Conservation (phyloP, 2,888 invertebrate genomes). For the Baronia brevicornis region DNA sequence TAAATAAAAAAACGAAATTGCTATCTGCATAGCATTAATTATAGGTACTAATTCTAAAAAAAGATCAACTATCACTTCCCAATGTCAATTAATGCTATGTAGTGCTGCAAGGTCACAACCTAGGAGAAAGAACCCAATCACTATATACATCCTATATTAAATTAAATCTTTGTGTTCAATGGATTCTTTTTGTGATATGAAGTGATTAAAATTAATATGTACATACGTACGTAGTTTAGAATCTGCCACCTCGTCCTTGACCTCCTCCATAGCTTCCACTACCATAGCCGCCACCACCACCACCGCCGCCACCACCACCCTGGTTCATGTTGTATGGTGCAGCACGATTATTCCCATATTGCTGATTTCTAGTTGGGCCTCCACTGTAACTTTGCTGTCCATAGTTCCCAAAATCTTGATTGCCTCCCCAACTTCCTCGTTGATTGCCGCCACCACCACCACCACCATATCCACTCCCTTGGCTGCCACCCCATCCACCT, state of each 20-base stretch:
- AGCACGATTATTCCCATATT: slow-evolving; percentile 80
- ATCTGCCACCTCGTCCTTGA: slow-evolving; percentile 41
- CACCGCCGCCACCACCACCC: slow-evolving; percentile 71
- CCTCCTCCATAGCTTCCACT: slow-evolving; percentile 47
- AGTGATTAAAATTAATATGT: slow-evolving; percentile 17
- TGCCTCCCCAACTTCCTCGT: slow-evolving; percentile 66
- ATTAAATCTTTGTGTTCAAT: slow-evolving; percentile 23
- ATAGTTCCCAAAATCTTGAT: slow-evolving; percentile 84
- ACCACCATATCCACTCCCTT: slow-evolving; percentile 26
- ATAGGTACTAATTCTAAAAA: slow-evolving; percentile 39
- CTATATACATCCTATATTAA: slow-evolving; percentile 31
- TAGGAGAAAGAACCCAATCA: slow-evolving; percentile 29
- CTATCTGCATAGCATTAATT: slow-evolving; percentile 70
- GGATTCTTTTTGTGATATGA: slow-evolving; percentile 28
- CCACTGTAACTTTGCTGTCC: slow-evolving; percentile 91
- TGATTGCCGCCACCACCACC: slow-evolving; percentile 20
- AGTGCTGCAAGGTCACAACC: slow-evolving; percentile 38
- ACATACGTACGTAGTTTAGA: slow-evolving; percentile 52
- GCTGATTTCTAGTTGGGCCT: slow-evolving; percentile 88
- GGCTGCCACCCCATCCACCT: slow-evolving; percentile 38
- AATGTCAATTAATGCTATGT: slow-evolving; percentile 66
- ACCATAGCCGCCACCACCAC: slow-evolving; percentile 54
- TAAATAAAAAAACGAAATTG: slow-evolving; percentile 44
- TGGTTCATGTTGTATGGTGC: slow-evolving; percentile 83
- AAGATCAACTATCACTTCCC: slow-evolving; percentile 30